phyloP scores from a whole-genome alignment of 2,888 invertebrate genomes.

The Chloroclysta siterata region DNA sequence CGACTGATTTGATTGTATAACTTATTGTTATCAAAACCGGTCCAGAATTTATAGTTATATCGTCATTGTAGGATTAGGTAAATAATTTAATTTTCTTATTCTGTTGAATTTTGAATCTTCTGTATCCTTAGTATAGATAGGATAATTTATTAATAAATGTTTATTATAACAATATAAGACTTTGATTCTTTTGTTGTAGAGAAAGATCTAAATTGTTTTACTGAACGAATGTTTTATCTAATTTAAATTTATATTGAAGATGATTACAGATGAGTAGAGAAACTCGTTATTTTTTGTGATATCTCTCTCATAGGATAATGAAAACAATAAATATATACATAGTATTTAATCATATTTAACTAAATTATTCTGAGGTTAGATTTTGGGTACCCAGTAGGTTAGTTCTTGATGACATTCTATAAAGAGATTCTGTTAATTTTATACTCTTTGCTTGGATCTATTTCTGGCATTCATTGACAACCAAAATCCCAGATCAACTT shows the following conservation, averaged over 20 bases:
- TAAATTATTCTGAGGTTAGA: no score
- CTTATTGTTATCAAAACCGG: slow-evolving; percentile 18
- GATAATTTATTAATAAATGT: slow-evolving; percentile 37
- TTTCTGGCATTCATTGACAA: background rate
- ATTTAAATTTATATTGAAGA: no score
- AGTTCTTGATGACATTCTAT: no score
- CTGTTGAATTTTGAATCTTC: slow-evolving; percentile 31
- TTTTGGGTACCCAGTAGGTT: no score
- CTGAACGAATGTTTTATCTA: no score
- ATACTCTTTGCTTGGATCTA: background rate
- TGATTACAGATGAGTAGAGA: no score
- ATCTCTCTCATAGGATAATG: no score
- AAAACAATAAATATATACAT: no score
- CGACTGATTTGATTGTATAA: slow-evolving; percentile 30
- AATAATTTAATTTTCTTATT: slow-evolving; percentile 12
- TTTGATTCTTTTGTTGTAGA: slow-evolving; percentile 1
- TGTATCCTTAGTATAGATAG: slow-evolving; percentile 23
- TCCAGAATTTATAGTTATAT: slow-evolving; percentile 20
- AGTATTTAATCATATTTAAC: no score
- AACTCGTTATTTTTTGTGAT: no score
- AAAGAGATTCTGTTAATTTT: no score
- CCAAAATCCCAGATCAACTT: background rate
- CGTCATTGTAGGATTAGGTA: slow-evolving; percentile 11
- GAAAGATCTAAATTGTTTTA: background rate
- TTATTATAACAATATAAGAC: slow-evolving; percentile 7